Evolutionary conservation across 2,888 invertebrate genomes (phyloP), one percentile per base, ranked within the genome.

Genomic region (Pemphredon lugubris): DNA sequence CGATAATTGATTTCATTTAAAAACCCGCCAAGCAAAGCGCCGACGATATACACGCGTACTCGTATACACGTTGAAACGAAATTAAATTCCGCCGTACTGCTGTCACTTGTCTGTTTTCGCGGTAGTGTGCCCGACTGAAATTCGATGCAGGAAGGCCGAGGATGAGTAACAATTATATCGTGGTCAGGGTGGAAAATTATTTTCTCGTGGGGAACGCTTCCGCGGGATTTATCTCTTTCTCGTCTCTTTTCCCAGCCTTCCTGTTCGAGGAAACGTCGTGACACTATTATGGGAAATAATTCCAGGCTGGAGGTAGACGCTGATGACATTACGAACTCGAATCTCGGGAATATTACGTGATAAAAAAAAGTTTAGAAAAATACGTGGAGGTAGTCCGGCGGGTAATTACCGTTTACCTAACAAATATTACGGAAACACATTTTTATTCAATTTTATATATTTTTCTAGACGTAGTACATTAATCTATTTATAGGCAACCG

Each of bases 1-100:
- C 57, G 66, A 58, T 73, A 71, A 71, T 73, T 73, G 70, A 73
- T 70, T 70, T 60, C 60, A 60, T 70, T 73, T 70, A 51, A 60
- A 70, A 60, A 57, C 55, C 42, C 40, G 47, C 20, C 50, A 32
- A 30, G 30, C 40, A 13, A 42, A 54, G 20, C 32, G 13, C 20
- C 42, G 34, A 7, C 45, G 20, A 23, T 47, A 40, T 18, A 20
- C 18, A 7, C 45, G 16, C 20, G 9, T 18, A 23, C 18, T 50
- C 45, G 13, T 65, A 37, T 48, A 58, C n/a, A n/a, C 51, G 65
- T 34, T 48, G 55, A 53, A 60, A 48, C 64, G 57, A 73, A 73
- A 73, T 73, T 70, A 73, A 73, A 73, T 73, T 73, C 64, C 65
- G 55, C 57, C 45, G 60, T 70, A 45, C 60, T 70, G 70, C 57